A percentile compares a stretch with the other conserved stretches of the same genome.
phyloP scores from a whole-genome alignment of 2,888 invertebrate genomes.

The Rotaria magnacalcarata region DNA sequence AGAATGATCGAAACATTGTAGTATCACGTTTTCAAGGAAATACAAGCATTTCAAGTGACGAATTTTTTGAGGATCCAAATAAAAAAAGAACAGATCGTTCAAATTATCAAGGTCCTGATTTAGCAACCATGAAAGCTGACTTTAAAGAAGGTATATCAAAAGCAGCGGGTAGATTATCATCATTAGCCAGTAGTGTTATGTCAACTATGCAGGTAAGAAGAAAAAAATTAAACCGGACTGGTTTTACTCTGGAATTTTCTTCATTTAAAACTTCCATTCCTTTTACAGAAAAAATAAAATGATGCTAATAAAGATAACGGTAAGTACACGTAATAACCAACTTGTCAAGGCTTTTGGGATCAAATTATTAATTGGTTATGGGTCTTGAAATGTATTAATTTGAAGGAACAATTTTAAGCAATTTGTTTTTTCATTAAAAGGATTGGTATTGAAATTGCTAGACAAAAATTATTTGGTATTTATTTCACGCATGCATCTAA shows the following conservation, averaged over 20 bases:
- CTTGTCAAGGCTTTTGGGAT: too few species aligned
- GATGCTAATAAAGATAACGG: not conserved
- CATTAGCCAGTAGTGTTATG: conserved; percentile 86
- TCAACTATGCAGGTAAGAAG: conserved; percentile 76
- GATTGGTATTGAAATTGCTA: too few species aligned
- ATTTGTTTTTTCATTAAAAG: too few species aligned
- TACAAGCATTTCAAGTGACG: conserved; percentile 87
- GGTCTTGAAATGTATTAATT: too few species aligned
- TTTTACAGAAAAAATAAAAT: not conserved
- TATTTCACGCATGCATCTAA: too few species aligned
- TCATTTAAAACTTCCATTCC: too few species aligned
- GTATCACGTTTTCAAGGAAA: conserved; percentile 82
- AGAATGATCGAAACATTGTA: conserved; percentile 61
- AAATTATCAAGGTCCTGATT: conserved; percentile 65
- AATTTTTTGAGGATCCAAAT: conserved; percentile 71
- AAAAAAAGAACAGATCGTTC: conserved; percentile 52
- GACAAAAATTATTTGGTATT: too few species aligned
- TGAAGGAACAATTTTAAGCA: too few species aligned
- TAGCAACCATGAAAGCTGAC: conserved; percentile 93
- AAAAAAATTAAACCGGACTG: not conserved
- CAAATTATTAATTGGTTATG: too few species aligned
- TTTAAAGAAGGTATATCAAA: conserved; percentile 91
- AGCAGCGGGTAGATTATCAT: conserved; percentile 91
- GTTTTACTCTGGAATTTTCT: too few species aligned
- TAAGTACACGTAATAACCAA: not conserved